phyloP scores from a whole-genome alignment of 1,140 invertebrate genomes.

The Stratiolaelaps scimitus region DNA sequence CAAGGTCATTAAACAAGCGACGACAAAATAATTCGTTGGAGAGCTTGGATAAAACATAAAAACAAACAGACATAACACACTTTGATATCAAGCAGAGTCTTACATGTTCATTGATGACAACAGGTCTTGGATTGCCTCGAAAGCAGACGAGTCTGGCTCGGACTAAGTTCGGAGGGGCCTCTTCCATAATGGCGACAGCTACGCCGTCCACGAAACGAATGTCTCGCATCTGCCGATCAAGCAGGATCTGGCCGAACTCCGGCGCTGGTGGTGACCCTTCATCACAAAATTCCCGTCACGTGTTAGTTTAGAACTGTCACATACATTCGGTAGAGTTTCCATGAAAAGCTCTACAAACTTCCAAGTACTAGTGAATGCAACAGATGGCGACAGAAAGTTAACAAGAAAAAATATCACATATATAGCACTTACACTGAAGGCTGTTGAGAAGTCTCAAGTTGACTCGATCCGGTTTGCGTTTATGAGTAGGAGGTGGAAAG shows the following conservation, averaged over 20 bases:
- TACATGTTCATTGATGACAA: slow-evolving; percentile 23
- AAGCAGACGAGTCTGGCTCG: not conserved
- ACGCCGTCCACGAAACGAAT: slow-evolving; percentile 20
- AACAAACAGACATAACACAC: not conserved
- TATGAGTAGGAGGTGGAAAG: no score
- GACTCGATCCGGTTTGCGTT: no score
- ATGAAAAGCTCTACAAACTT: no score
- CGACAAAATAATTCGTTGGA: not conserved
- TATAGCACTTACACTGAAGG: no score
- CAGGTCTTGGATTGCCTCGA: slow-evolving; percentile 4
- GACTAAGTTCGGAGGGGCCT: slow-evolving; percentile 7
- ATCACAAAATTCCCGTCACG: not conserved
- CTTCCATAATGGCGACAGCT: slow-evolving; percentile 15
- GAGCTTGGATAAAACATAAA: no score
- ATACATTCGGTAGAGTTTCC: no score
- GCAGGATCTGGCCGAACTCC: slow-evolving; percentile 1
- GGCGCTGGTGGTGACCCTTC: not conserved
- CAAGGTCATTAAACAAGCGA: no score
- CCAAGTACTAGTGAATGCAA: no score
- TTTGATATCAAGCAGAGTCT: not conserved
- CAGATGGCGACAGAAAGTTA: no score
- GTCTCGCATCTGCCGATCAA: slow-evolving; percentile 15
- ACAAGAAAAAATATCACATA: no score
- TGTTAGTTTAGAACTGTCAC: no score
- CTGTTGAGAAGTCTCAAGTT: no score